These are phyloP conservation scores for Sapajus apella DNA, from an alignment of 2,113 vertebrate genomes.

Conservation along the genomic window DNA sequence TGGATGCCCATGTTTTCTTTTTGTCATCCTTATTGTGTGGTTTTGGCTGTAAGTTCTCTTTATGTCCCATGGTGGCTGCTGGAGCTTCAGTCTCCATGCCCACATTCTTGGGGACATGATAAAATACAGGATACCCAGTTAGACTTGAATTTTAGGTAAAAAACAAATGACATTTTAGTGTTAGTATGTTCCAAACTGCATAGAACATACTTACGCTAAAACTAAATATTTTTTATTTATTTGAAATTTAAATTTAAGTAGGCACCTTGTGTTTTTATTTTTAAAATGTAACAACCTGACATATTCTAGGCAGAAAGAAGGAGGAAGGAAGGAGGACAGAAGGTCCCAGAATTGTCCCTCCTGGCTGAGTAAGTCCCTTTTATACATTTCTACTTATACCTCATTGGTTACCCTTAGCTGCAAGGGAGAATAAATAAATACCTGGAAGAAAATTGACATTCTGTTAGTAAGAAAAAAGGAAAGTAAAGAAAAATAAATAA, in stretches of 20 bases:
- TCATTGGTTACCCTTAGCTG: not conserved
- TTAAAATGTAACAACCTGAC: not conserved
- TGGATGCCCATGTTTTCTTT: not conserved
- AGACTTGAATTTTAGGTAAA: constrained; percentile 30
- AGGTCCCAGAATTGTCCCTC: not conserved
- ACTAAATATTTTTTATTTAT: not conserved
- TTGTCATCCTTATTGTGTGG: not conserved
- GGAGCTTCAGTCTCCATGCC: not conserved
- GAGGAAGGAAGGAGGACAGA: not conserved
- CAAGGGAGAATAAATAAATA: not conserved
- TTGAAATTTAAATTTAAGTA: constrained; percentile 34
- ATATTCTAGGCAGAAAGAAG: not conserved
- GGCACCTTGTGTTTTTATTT: not conserved
- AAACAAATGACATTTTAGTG: not conserved
- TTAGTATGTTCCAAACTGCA: not conserved
- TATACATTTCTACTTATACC: not conserved
- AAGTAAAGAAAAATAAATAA: not conserved
- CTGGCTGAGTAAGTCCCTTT: not conserved
- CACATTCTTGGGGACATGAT: not conserved
- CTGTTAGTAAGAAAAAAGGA: not conserved
- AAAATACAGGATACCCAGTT: not conserved
- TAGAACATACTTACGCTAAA: not conserved
- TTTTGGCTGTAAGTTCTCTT: not conserved
- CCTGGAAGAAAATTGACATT: not conserved
- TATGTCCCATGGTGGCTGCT: not conserved